Percentiles rank a stretch among this genome's conserved stretches.
phyloP scores from a whole-genome alignment of 2,888 invertebrate genomes.

The Amphimallon solstitiale region DNA sequence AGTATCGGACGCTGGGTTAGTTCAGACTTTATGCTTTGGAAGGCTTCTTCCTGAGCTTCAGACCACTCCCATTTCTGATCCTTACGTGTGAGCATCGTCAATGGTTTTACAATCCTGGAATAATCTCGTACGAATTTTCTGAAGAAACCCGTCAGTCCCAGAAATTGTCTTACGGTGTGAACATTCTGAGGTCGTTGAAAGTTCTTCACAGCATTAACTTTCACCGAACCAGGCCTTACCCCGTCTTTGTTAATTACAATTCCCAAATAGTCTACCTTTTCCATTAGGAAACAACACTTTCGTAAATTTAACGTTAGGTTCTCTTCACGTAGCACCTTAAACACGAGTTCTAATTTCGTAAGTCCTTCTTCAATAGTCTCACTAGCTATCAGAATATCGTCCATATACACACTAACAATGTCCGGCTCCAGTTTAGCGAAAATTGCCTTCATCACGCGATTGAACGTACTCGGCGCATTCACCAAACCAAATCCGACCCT shows the following conservation, averaged over 20 bases:
- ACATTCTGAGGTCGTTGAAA: too few species aligned
- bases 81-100: conserved; percentile 39
- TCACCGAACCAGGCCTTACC: conserved; percentile 40
- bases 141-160: conserved; percentile 57
- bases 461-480: conserved; percentile 52
- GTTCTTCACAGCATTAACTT: conserved; percentile 39
- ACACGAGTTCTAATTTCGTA: conserved; percentile 16
- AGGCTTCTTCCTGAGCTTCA: conserved; percentile 39
- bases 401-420: conserved; percentile 33
- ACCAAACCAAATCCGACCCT: conserved; percentile 52
- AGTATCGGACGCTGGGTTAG: conserved; percentile 44
- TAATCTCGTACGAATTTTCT: conserved; percentile 49
- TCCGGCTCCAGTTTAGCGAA: not conserved
- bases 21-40: conserved; percentile 36
- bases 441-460: conserved; percentile 43
- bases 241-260: conserved; percentile 41
- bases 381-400: conserved; percentile 42
- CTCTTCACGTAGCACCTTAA: conserved; percentile 21
- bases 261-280: conserved; percentile 34
- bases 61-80: conserved; percentile 36
- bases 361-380: too few species aligned
- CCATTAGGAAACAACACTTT: conserved; percentile 42
- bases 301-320: not conserved
- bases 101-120: conserved; percentile 6
- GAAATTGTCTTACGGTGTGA: conserved; percentile 49